Conservation (phyloP, 2,888 invertebrate species). For the Erynnis tages region DNA sequence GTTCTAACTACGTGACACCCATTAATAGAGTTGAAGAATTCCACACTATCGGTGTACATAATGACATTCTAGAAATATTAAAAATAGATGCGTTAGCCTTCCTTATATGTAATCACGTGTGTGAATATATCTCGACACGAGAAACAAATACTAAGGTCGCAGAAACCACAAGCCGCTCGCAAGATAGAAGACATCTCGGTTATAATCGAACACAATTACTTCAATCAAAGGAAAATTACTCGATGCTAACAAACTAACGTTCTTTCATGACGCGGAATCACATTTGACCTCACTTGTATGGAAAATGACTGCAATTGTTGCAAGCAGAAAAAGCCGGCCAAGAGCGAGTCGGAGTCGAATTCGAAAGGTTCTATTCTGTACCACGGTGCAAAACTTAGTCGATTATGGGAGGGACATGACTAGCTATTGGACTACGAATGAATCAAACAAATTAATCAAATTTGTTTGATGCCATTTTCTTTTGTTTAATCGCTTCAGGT, state of each 20-base stretch:
- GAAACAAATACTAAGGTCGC: constrained; percentile 14
- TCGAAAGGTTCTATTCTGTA: too few relatives aligned
- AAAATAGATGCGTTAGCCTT: background rate
- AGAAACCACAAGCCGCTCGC: constrained; percentile 18
- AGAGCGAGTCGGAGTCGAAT: too few relatives aligned
- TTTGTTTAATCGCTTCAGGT: too few relatives aligned
- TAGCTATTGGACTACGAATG: too few relatives aligned
- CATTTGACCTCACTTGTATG: constrained; percentile 21
- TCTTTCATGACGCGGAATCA: constrained; percentile 17
- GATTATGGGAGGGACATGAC: too few relatives aligned
- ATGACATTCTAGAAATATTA: background rate
- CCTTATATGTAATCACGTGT: background rate
- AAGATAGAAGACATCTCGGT: constrained; percentile 5
- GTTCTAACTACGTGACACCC: too few relatives aligned
- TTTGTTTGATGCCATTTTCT: too few relatives aligned
- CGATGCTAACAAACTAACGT: constrained; percentile 15
- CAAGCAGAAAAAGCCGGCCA: constrained; percentile 14
- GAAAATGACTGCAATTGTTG: constrained; percentile 26
- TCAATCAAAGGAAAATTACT: constrained; percentile 27
- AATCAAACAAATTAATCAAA: too few relatives aligned
- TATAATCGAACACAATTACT: constrained; percentile 24
- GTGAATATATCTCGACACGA: background rate
- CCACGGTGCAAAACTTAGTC: too few relatives aligned
- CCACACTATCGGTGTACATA: too few relatives aligned
- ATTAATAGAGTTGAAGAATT: too few relatives aligned